phyloP scores from a whole-genome alignment of 2,888 invertebrate species.

The Chrysodeixis includens region DNA sequence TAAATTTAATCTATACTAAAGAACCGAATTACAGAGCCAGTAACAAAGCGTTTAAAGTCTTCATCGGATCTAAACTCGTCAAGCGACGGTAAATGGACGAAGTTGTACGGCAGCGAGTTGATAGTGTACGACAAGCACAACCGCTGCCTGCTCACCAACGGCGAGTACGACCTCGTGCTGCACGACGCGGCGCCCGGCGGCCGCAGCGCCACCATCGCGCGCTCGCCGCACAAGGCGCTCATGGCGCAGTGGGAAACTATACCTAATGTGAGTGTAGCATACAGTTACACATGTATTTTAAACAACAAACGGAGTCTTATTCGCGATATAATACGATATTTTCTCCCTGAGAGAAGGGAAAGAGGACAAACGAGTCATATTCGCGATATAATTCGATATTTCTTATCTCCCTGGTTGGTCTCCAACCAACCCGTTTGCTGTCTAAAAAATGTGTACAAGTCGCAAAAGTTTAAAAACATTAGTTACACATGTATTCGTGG shows the following conservation, averaged over 20 bases:
- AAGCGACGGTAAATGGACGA: constrained; percentile 85
- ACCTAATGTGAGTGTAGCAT: constrained; percentile 83
- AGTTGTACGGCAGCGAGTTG: constrained; percentile 93
- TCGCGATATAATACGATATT: too few relatives aligned
- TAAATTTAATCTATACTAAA: not conserved
- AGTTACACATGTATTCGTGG: too few relatives aligned
- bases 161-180: constrained; percentile 96
- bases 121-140: constrained; percentile 97
- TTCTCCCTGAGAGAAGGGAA: too few relatives aligned
- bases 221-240: constrained; percentile 85
- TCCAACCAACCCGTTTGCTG: too few relatives aligned
- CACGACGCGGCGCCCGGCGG: constrained; percentile 94
- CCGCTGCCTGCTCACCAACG: constrained; percentile 95
- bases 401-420: too few relatives aligned
- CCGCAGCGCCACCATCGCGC: constrained; percentile 78
- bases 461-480: too few relatives aligned
- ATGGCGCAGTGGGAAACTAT: constrained; percentile 90
- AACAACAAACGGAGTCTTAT: too few relatives aligned
- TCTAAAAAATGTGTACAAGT: too few relatives aligned
- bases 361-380: too few relatives aligned
- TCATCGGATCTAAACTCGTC: constrained; percentile 78
- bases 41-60: constrained; percentile 92
- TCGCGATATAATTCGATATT: too few relatives aligned
- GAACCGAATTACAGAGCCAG: constrained; percentile 87
- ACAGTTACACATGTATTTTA: too few relatives aligned